These are phyloP conservation scores for Lophotriccus pileatus DNA, from an alignment of 2,797 vertebrate species.

Conservation along the genomic window DNA sequence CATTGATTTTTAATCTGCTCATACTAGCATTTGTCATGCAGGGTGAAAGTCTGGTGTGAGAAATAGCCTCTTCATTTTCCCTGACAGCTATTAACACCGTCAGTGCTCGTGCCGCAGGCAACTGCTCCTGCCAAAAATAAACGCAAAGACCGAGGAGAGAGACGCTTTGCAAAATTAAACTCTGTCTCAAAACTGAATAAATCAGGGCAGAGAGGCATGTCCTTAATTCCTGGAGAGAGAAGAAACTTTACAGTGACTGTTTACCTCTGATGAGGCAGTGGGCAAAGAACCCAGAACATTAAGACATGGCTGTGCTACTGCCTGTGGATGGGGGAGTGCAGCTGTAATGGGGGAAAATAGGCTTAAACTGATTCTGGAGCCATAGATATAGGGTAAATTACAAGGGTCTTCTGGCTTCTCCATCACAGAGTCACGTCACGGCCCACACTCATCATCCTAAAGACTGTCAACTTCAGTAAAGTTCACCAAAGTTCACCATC, in stretches of 20 bases:
- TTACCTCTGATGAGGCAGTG: neutral
- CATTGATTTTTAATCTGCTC: slow-evolving; percentile 70
- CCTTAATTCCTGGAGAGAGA: neutral
- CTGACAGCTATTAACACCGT: slow-evolving; percentile 62
- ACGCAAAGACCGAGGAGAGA: neutral
- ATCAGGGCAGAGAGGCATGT: neutral
- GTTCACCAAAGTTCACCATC: neutral
- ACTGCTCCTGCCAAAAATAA: slow-evolving; percentile 27
- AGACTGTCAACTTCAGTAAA: neutral
- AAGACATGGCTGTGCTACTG: neutral
- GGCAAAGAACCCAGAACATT: neutral
- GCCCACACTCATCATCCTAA: neutral
- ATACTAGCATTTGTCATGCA: slow-evolving; percentile 53
- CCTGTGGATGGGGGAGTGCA: neutral
- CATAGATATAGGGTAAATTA: neutral
- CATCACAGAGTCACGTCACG: neutral
- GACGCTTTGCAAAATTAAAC: slow-evolving; percentile 23
- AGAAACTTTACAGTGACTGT: neutral
- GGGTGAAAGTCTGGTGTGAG: slow-evolving; percentile 41
- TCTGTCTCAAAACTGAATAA: slow-evolving; percentile 31
- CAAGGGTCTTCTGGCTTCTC: neutral
- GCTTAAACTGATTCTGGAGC: neutral
- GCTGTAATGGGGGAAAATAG: neutral
- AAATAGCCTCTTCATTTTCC: slow-evolving; percentile 66
- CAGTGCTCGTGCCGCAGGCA: neutral